These are phyloP conservation scores for Camponotus fellah DNA, from an alignment of 2,888 invertebrate genomes.

Conservation along the genomic window DNA sequence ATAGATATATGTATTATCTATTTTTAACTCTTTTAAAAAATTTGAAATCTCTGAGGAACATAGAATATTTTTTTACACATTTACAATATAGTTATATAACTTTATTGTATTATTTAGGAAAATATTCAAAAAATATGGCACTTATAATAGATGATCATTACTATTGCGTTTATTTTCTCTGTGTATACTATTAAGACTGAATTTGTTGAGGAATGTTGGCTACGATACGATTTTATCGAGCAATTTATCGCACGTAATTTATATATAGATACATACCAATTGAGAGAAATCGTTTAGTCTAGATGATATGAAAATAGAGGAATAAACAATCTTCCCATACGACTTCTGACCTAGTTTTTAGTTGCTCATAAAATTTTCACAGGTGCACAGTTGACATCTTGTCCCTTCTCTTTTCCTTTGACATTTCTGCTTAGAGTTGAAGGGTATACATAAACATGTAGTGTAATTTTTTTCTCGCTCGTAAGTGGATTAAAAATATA, in stretches of 20 bases:
- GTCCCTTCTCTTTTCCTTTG: neutral
- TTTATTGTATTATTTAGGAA: neutral
- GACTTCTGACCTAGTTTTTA: slow-evolving; percentile 4
- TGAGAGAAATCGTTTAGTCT: neutral
- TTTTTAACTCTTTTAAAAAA: neutral
- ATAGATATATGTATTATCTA: neutral
- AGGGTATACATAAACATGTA: neutral
- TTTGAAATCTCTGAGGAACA: neutral
- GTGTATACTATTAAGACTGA: neutral
- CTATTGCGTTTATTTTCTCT: slow-evolving; percentile 20
- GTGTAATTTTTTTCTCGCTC: neutral
- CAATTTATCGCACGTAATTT: slow-evolving; percentile 25
- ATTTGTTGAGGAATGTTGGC: slow-evolving; percentile 17
- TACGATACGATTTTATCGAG: neutral
- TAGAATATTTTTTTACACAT: neutral
- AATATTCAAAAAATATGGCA: neutral
- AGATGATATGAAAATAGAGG: slow-evolving; percentile 10
- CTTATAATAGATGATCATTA: slow-evolving; percentile 26
- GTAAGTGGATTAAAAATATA: neutral
- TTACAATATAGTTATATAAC: neutral
- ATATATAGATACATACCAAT: slow-evolving; percentile 33
- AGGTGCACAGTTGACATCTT: neutral
- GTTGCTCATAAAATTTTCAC: slow-evolving; percentile 23
- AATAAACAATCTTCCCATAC: neutral
- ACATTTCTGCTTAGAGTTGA: slow-evolving; percentile 11